Conservation (phyloP, 2,797 vertebrate species). For the Eurystomus glaucurus region DNA sequence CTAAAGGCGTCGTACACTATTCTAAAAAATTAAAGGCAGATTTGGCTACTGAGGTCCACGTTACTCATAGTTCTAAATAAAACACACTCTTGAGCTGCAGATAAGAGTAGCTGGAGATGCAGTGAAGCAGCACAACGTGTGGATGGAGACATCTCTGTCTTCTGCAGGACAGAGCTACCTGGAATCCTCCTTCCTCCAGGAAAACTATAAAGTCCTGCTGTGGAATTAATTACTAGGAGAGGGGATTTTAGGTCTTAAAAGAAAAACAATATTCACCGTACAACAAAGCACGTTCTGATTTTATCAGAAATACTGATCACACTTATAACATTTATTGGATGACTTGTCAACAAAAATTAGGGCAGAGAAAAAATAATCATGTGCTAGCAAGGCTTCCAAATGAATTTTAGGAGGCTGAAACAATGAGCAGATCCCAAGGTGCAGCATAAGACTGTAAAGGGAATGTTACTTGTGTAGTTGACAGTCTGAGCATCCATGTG, state of each 20-base stretch:
- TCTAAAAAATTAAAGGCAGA: neutral
- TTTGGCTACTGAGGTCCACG: neutral
- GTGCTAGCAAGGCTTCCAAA: neutral
- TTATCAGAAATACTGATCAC: neutral
- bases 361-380: neutral
- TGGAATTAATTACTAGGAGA: neutral
- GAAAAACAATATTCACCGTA: neutral
- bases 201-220: neutral
- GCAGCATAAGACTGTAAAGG: neutral
- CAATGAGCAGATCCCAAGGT: neutral
- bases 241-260: neutral
- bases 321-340: neutral
- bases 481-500: neutral
- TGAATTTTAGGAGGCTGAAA: neutral
- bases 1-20: neutral
- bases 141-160: neutral
- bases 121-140: neutral
- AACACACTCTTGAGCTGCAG: neutral
- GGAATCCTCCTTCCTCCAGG: neutral
- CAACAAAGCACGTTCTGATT: neutral
- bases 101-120: neutral
- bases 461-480: neutral
- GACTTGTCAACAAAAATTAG: neutral
- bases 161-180: neutral
- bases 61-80: conserved; percentile 5